Evolutionary conservation across 2,888 invertebrate species (phyloP), one percentile per base, ranked within the genome.

Genomic region (Cantharis rustica): DNA sequence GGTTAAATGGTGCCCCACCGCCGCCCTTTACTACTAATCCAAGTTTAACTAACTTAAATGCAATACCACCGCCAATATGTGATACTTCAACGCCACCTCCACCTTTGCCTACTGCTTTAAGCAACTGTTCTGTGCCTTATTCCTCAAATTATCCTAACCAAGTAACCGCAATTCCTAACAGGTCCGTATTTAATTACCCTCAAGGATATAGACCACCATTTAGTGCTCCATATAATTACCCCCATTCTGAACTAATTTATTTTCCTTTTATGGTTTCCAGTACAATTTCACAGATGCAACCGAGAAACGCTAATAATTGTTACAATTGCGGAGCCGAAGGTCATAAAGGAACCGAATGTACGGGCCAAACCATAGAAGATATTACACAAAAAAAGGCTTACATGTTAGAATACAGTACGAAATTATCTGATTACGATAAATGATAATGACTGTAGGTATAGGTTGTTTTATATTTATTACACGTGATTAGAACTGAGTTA

Each of bases 281-380:
- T 88, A 81, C 89, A 88, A 20, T 89, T 86, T 89, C 83, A 86
- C 89, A 90, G 79, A 82, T 91, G 81, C 91, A 91, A 71, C 90
- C 91, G 66, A 93, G 93, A 87, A 89, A 92, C 73, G 95, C 95
- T 64, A 86, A 86, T 74, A 47, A 47, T 47, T 98, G 98, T 89
- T 97, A 95, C 90, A 98, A 98, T 88, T 98, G 98, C 89, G 98
- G 98, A 78, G 94, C 93, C 72, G 91, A 93, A 74, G 94, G 92
- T 71, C 98, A 98, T 88, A 91, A 92, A 71, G 96, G 96, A 20
- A 91, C 92, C 83, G 97, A 97, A 83, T 98, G 98, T 88, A 94
- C 94, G 85, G 96, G 96, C 87, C 94, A 94, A 80, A 96, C 96
- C 75, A 96, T 98, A 93, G 97, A 98, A 88, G 96, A 96, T 88